A percentile compares a stretch with the other conserved stretches of the same genome.
These are phyloP conservation scores for Lepus timidus DNA, from an alignment of 2,113 vertebrate species.

Conservation along the genomic window DNA sequence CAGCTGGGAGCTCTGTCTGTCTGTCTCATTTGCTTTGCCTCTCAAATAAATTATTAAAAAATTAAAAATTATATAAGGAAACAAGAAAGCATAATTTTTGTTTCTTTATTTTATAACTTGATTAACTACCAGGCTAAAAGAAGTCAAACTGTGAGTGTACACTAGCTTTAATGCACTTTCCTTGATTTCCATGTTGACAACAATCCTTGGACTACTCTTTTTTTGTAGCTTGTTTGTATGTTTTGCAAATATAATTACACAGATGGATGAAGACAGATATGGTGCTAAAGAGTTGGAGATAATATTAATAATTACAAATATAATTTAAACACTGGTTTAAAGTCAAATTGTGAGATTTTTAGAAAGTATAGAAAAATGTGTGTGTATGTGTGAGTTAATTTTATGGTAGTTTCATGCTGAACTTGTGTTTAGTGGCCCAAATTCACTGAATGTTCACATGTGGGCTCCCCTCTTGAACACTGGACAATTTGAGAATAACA, in stretches of 20 bases:
- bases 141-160: background rate
- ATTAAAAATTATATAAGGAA: too few relatives aligned
- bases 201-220: background rate
- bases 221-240: background rate
- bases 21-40: too few relatives aligned
- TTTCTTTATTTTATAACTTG: background rate
- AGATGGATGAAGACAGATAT: background rate
- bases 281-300: background rate
- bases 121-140: background rate
- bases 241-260: background rate
- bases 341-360: constrained; percentile 3
- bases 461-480: background rate
- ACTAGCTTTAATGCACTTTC: background rate
- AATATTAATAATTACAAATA: constrained; percentile 42
- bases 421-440: background rate
- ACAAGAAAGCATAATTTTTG: constrained; percentile 12
- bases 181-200: background rate
- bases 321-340: constrained; percentile 24
- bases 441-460: background rate
- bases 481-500: background rate
- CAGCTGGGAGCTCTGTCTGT: too few relatives aligned
- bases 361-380: background rate
- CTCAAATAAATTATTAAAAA: too few relatives aligned
- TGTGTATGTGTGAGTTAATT: background rate
- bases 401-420: background rate